phyloP scores from a whole-genome alignment of 1,140 invertebrate species.

The Habropoda laboriosa region DNA sequence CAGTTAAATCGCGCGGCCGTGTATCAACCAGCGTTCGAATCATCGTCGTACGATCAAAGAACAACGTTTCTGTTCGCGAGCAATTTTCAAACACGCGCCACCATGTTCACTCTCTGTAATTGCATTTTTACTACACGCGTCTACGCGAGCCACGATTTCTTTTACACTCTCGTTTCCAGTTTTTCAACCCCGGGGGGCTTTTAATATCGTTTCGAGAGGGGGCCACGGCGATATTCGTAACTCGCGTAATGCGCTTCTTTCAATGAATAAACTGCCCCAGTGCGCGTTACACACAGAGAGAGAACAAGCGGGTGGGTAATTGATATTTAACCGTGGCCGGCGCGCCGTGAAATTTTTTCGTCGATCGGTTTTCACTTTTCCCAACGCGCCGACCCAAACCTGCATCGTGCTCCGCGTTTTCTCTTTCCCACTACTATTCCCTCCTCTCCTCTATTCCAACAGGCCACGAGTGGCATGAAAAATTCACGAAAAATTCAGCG shows the following conservation, averaged over 20 bases:
- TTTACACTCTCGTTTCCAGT: background rate
- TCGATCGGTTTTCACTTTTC: slow-evolving; percentile 19
- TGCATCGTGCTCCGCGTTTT: too few species aligned
- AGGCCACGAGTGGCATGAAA: background rate
- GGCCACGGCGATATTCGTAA: background rate
- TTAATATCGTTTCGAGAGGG: slow-evolving; percentile 1
- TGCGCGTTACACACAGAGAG: background rate
- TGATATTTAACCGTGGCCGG: slow-evolving; percentile 19
- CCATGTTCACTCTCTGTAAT: background rate
- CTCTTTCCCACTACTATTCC: background rate
- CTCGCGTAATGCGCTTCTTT: background rate
- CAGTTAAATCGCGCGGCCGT: too few species aligned
- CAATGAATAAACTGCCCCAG: background rate
- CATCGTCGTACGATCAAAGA: background rate
- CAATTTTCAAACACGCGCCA: background rate
- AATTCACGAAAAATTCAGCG: slow-evolving; percentile 7
- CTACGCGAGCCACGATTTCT: background rate
- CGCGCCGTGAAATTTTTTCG: slow-evolving; percentile 8
- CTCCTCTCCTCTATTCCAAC: too few species aligned
- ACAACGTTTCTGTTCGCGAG: background rate
- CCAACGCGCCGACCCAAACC: too few species aligned
- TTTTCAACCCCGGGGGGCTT: background rate
- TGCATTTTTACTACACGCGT: background rate
- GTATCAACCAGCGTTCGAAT: too few species aligned
- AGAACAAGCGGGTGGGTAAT: slow-evolving; percentile 7